Base-by-base conservation (phyloP, 2,113 vertebrate species). In the Malurus melanocephalus region DNA sequence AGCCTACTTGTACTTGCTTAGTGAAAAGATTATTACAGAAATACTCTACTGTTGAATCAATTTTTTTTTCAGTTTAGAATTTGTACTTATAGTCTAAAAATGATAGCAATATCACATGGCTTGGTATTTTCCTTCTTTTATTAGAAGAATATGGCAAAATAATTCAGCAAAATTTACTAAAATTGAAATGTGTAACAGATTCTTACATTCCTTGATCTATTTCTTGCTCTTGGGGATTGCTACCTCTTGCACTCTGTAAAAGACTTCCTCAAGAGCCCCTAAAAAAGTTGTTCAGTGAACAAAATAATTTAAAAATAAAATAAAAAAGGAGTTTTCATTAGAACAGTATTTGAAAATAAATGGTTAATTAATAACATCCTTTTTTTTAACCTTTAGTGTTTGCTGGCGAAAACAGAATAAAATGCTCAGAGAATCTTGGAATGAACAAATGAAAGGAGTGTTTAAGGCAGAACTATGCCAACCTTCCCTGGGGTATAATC, bases 311-410 rank as follows among this genome's bases (percentile, higher is more conserved):
- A 0, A 35, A 59, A 76, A 55, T 5, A 49, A 27, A 2, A 26
- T 7, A 1, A 73, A 73, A 59, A 80, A 4, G 1, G 1, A 69
- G 2, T 46, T 90, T 72, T 43, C 8, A 60, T 33, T 0, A 2
- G 4, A 72, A 10, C 1, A 38, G 3, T 32, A 30, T 40, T 91
- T 69, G 16, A 42, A 90, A 69, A 46, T 0, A 74, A 73, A 8
- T 27, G 1, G 10, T 23, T 85, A 55, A 69, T 13, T 28, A 15
- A 32, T 43, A 33, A 5, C 4, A 46, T 5, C 45, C 18, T 71
- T 21, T 71, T 93, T 60, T 85, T 52, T 23, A 85, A 13, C 1
- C 0, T 45, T 52, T 87, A 43, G 0, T 46, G 1, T 52, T 79
- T 53, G 4, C 2, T 45, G 24, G 2, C 45, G 66, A 82, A 55